Evolutionary conservation across 1,140 invertebrate species (phyloP), one percentile per base, ranked within the genome.

Genomic region (Pemphigus obesinymphae): DNA sequence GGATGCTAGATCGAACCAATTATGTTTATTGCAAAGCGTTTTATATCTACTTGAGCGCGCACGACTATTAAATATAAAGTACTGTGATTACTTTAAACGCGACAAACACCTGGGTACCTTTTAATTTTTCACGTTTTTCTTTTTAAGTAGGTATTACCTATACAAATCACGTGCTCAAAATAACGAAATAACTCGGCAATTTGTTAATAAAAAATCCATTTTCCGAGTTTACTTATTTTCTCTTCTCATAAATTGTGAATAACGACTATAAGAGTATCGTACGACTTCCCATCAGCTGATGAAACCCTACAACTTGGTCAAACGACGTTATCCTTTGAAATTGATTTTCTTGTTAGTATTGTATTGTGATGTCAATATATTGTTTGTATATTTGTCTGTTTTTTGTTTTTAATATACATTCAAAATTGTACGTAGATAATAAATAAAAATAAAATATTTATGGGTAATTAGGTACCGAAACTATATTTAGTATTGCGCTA

Each of bases 31-130:
- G 34, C 63, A 1, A n/a, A 37, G 34, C 17, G 37, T 37, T 66
- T 66, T n/a, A n/a, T n/a, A n/a, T n/a, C 20, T n/a, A 66, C 17
- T 66, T 34, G 20, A 31, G 34, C 63, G 34, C n/a, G 17, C 63
- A 20, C 63, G 63, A 20, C 34, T 66, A 66, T 66, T 75, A 75
- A 75, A 53, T 31, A 17, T 31, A 53, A 50, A 8, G 31, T 34
- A 23, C 58, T 58, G 29, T 58, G 73, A 76, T 76, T 76, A 76
- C n/a, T n/a, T 26, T 26, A n/a, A 76, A 20, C 58, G 48, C 50
- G 50, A 55, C 20, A 7, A 40, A 26, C 73, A 76, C 73, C 73
- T 76, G 73, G 34, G 72, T 53, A 50, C 72, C 20, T 55, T 55
- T 76, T 15, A 55, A 55, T 55, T 75, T 31, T 50, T 48, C 45